These are phyloP conservation scores for Astreopora myriophthalma DNA, from an alignment of 64 coral and sea anemone genomes.

Conservation along the genomic window DNA sequence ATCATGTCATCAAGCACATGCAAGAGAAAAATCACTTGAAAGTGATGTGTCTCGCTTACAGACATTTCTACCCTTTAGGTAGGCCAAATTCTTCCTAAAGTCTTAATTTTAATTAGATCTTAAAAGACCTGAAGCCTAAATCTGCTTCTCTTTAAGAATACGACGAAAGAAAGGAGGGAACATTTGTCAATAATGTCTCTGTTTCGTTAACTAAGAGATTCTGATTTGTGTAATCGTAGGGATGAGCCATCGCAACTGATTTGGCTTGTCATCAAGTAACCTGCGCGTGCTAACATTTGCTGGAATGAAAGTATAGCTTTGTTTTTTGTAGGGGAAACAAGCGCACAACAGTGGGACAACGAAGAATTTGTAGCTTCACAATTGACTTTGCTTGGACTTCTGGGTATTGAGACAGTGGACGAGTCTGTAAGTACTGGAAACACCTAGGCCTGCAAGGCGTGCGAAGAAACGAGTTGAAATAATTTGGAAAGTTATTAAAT, in stretches of 20 bases:
- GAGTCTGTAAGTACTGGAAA: neutral
- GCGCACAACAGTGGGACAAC: neutral
- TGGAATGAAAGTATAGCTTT: neutral
- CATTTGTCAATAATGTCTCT: too few relatives aligned
- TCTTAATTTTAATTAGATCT: too few relatives aligned
- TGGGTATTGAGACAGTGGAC: slow-evolving; percentile 77
- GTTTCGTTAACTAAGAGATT: too few relatives aligned
- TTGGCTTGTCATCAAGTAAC: too few relatives aligned
- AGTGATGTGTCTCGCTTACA: slow-evolving; percentile 62
- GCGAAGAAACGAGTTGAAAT: neutral
- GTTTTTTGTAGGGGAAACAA: neutral
- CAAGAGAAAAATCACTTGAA: slow-evolving; percentile 50
- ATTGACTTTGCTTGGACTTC: slow-evolving; percentile 68
- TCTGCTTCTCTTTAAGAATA: neutral
- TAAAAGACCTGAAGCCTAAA: too few relatives aligned
- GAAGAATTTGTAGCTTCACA: slow-evolving; percentile 62
- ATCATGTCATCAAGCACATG: slow-evolving; percentile 39
- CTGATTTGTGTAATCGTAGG: too few relatives aligned
- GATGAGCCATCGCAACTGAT: too few relatives aligned
- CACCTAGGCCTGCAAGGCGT: neutral
- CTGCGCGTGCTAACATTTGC: too few relatives aligned
- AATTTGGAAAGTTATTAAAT: too few relatives aligned
- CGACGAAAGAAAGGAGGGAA: neutral
- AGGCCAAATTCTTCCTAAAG: too few relatives aligned
- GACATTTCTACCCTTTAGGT: neutral